Evolutionary conservation across 2,888 invertebrate genomes (phyloP).

Genomic region (Cephus rjabovi): DNA sequence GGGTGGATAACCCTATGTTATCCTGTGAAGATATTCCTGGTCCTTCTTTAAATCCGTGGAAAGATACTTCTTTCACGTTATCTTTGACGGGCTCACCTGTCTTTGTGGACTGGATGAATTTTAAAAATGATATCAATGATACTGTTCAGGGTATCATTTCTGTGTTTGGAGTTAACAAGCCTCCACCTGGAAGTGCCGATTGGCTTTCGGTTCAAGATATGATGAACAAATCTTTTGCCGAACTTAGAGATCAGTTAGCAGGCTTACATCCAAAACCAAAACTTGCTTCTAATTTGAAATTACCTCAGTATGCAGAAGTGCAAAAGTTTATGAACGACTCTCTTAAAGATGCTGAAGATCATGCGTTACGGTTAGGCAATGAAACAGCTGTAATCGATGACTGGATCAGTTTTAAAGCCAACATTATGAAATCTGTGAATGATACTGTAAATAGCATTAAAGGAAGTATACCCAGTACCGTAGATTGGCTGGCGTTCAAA

Average conservation of each 20-base stretch:
- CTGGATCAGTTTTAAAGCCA: slow-evolving; percentile 38
- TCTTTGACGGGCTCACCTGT: not conserved
- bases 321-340: slow-evolving; percentile 11
- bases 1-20: slow-evolving; percentile 72
- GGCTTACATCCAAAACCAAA: slow-evolving; percentile 22
- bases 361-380: slow-evolving; percentile 6
- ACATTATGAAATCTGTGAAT: slow-evolving; percentile 31
- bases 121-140: slow-evolving; percentile 40
- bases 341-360: slow-evolving; percentile 9
- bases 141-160: slow-evolving; percentile 38
- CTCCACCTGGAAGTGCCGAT: slow-evolving; percentile 27
- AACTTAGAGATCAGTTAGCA: slow-evolving; percentile 38
- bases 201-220: slow-evolving; percentile 40
- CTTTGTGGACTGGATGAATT: slow-evolving; percentile 31
- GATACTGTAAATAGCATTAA: slow-evolving; percentile 30
- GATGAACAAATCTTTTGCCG: slow-evolving; percentile 38
- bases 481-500: slow-evolving; percentile 35
- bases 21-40: slow-evolving; percentile 74
- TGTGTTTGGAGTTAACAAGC: slow-evolving; percentile 29
- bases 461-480: slow-evolving; percentile 18
- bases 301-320: not conserved
- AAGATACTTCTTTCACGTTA: slow-evolving; percentile 45
- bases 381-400: slow-evolving; percentile 23
- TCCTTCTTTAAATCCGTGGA: slow-evolving; percentile 73
- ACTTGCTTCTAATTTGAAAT: not conserved